Percentiles rank a stretch among this genome's conserved stretches.
Conservation (phyloP, 2,888 invertebrate genomes). For the Augochlorella aurata region DNA sequence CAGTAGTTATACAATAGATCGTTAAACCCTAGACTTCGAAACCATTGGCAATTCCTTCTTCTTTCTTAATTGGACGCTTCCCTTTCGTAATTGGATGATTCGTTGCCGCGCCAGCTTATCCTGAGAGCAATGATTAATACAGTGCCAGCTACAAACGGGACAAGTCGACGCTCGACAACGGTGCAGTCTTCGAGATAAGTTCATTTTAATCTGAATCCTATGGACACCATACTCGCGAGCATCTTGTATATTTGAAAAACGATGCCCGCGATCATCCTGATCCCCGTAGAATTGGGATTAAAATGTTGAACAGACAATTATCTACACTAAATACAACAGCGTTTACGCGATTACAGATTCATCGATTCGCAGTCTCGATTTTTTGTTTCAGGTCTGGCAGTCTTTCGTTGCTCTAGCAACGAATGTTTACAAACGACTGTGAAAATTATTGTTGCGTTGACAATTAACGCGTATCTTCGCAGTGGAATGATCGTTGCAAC, state of each 20-base stretch:
- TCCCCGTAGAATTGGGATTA: conserved; percentile 18
- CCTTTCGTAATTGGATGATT: background rate
- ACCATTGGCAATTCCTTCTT: conserved; percentile 31
- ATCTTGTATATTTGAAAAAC: background rate
- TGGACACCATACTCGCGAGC: background rate
- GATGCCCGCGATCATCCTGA: background rate
- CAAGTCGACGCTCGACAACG: background rate
- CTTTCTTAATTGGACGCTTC: background rate
- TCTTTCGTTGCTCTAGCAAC: background rate
- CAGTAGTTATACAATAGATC: conserved; percentile 15
- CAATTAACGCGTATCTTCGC: too few relatives aligned
- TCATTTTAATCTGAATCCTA: conserved; percentile 22
- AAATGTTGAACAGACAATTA: conserved; percentile 3
- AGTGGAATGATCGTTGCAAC: too few relatives aligned
- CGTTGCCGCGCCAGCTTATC: background rate
- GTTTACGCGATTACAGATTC: background rate
- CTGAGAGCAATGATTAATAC: background rate
- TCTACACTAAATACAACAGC: conserved; percentile 5
- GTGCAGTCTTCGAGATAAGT: conserved; percentile 18
- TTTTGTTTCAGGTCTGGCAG: conserved; percentile 11
- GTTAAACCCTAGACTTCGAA: background rate
- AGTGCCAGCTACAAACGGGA: background rate
- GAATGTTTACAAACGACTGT: background rate
- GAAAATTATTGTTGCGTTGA: background rate
- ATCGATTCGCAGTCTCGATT: conserved; percentile 43